These are phyloP conservation scores for Pentamera pediparva DNA, from an alignment of 53 echinoderm and acorn worm genomes.

Conservation along the genomic window DNA sequence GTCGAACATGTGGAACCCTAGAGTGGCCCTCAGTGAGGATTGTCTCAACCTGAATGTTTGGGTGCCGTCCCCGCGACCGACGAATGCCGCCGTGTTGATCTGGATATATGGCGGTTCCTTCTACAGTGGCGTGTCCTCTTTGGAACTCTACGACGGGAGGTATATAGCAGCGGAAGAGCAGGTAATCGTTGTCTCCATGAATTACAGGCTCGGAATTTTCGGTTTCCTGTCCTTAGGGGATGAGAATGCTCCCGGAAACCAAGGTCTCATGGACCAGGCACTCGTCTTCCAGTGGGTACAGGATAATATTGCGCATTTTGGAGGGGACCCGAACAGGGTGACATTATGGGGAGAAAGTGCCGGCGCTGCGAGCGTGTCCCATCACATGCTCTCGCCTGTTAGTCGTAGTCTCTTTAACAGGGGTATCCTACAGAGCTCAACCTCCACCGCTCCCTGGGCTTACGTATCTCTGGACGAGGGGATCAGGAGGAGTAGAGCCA, in stretches of 20 bases:
- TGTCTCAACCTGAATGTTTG: slow-evolving; percentile 92
- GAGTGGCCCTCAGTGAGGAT: slow-evolving; percentile 62
- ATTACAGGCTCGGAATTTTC: slow-evolving; percentile 70
- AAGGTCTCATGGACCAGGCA: slow-evolving; percentile 73
- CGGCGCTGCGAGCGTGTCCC: slow-evolving; percentile 76
- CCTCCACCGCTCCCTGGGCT: slow-evolving; percentile 75
- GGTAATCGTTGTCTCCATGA: slow-evolving; percentile 87
- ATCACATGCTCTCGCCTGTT: slow-evolving; percentile 70
- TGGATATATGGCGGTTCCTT: slow-evolving; percentile 88
- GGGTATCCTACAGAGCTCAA: slow-evolving; percentile 74
- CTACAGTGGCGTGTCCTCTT: slow-evolving; percentile 62
- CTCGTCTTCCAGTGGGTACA: slow-evolving; percentile 84
- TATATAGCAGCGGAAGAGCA: slow-evolving; percentile 70
- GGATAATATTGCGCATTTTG: slow-evolving; percentile 76
- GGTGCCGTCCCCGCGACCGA: slow-evolving; percentile 78
- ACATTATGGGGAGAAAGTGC: slow-evolving; percentile 94
- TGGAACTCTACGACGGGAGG: slow-evolving; percentile 84
- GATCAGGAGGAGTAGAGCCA: slow-evolving; percentile 42
- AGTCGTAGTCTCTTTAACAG: slow-evolving; percentile 64
- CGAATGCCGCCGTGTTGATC: slow-evolving; percentile 63
- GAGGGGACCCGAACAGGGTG: slow-evolving; percentile 76
- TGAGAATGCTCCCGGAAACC: slow-evolving; percentile 69
- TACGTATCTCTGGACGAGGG: slow-evolving; percentile 64
- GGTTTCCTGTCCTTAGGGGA: slow-evolving; percentile 78
- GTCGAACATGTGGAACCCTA: slow-evolving; percentile 81